A percentile compares a stretch with the other conserved stretches of the same genome.
Conservation (phyloP, 2,797 vertebrate genomes). For the Phalanger gymnotis region DNA sequence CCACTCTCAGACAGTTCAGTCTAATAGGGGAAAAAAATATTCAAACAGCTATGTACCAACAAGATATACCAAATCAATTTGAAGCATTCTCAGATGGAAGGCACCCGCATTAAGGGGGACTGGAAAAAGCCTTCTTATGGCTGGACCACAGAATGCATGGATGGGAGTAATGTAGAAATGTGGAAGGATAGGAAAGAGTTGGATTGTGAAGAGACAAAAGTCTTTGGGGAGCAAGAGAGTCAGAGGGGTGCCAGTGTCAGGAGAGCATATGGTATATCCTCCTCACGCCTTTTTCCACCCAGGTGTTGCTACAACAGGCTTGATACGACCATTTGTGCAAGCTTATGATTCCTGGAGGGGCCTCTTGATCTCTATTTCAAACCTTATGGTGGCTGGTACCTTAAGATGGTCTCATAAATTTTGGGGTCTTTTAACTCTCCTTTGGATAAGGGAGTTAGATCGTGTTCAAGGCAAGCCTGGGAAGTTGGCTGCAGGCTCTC, state of each 20-base stretch:
- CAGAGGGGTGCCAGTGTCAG: not conserved
- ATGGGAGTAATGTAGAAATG: not conserved
- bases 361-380: not conserved
- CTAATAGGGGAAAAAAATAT: not conserved
- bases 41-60: not conserved
- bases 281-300: not conserved
- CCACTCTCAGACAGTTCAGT: not conserved
- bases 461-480: slow-evolving; percentile 39
- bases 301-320: not conserved
- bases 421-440: not conserved
- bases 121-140: not conserved
- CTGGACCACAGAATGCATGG: not conserved
- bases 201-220: not conserved
- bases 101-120: not conserved
- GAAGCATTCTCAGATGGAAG: not conserved
- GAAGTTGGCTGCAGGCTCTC: slow-evolving; percentile 23
- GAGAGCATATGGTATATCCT: not conserved
- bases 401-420: not conserved
- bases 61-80: not conserved
- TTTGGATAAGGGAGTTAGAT: not conserved
- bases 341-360: not conserved
- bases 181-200: not conserved
- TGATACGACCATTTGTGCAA: not conserved
- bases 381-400: not conserved
- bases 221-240: not conserved